Conservation (phyloP, 2,797 vertebrate genomes). For the Scyliorhinus canicula region DNA sequence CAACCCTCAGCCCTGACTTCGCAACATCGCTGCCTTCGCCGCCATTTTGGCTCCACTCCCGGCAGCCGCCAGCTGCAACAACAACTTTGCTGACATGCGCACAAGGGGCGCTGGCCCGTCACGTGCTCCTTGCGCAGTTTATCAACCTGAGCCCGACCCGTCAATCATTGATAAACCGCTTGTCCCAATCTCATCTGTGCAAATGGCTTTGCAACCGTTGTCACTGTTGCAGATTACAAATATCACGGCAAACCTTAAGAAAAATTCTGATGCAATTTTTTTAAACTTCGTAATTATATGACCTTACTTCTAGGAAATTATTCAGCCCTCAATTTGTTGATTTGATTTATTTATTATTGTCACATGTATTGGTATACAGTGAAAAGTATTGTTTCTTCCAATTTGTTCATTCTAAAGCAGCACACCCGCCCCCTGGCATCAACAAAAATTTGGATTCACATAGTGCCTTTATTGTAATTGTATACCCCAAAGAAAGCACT, state of each 20-base stretch:
- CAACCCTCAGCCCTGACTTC: not conserved
- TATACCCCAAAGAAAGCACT: not conserved
- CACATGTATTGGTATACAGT: too few relatives aligned
- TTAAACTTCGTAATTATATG: not conserved
- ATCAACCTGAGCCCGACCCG: not conserved
- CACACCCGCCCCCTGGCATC: not conserved
- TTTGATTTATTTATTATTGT: too few relatives aligned
- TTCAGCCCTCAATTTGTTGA: too few relatives aligned
- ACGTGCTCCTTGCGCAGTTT: not conserved
- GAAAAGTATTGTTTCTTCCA: too few relatives aligned
- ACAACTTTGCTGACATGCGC: constrained; percentile 37
- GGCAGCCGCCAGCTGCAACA: constrained; percentile 18
- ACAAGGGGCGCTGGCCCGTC: not conserved
- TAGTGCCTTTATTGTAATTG: not conserved
- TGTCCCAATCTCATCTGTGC: not conserved
- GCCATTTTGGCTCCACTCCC: fast-evolving
- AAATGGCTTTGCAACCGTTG: not conserved
- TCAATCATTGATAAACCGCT: not conserved
- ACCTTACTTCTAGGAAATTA: not conserved
- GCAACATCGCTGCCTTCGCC: not conserved
- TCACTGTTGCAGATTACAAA: not conserved
- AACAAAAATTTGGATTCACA: not conserved
- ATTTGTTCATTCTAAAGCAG: not conserved
- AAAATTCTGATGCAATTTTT: not conserved
- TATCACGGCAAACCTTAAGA: not conserved